Base-by-base conservation (phyloP, 2,888 invertebrate genomes). In the Himalopsyche japonica region DNA sequence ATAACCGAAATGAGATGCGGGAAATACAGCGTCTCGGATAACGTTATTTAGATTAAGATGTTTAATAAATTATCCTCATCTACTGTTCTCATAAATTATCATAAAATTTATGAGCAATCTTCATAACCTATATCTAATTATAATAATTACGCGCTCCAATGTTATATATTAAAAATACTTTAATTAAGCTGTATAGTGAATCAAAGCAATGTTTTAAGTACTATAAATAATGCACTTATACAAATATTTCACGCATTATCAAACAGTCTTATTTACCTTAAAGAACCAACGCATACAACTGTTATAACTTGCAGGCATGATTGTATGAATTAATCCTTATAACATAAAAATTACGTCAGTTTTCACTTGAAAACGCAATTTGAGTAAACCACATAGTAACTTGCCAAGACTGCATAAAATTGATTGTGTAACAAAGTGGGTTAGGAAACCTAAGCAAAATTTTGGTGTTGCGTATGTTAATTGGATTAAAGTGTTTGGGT, bases 401-500 rank as follows among this genome's bases (percentile, higher is more conserved):
- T n/a, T 27, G 20, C 27, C 27, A 27, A 70, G 70, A 70, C 70
- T 30, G 70, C 70, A 70, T 70, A 27, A 70, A 70, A 1, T 70
- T 30, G 70, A 70, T 70, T 64, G 49, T 77, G 27, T 83, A 43
- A 37, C 48, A 30, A 86, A 85, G 57, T 85, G 86, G 85, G 86
- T 86, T 85, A 85, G 86, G 86, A 86, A 86, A 85, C 86, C 86
- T 84, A 84, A 86, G 84, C 86, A 86, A 86, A 86, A 82, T 84
- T 85, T 85, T 80, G 81, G 79, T 85, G 80, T 80, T 84, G 83
- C 81, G 84, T 86, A 49, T 80, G 79, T 76, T 85, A 86, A 86
- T 86, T 85, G 86, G 86, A 86, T 86, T 86, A 84, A 79, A 70
- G 47, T 57, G 78, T 76, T 82, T 85, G 76, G 43, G 80, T 78